phyloP scores from a whole-genome alignment of 2,797 vertebrate genomes.

The Caiman crocodilus region DNA sequence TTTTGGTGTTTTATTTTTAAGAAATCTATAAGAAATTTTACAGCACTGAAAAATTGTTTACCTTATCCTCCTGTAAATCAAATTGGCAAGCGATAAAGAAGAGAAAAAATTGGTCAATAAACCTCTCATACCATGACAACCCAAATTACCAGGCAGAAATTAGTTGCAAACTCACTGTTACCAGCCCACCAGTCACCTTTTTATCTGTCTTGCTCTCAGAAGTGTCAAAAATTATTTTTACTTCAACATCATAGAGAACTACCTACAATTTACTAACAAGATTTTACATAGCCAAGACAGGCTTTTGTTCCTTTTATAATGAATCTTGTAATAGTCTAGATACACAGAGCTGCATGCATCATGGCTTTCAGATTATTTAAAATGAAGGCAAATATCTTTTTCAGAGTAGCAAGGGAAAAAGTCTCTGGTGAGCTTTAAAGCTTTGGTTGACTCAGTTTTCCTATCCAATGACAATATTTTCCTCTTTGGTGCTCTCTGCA shows the following conservation, averaged over 20 bases:
- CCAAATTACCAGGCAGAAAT: constrained; percentile 39
- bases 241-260: background rate
- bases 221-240: background rate
- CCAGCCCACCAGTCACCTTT: constrained; percentile 27
- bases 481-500: background rate
- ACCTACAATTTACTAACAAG: background rate
- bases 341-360: background rate
- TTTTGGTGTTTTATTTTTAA: background rate
- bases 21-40: background rate
- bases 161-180: constrained; percentile 34
- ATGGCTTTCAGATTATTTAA: background rate
- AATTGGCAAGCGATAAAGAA: constrained; percentile 83
- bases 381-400: background rate
- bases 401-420: background rate
- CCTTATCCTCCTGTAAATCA: constrained; percentile 97
- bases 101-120: constrained; percentile 72
- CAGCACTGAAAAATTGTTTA: constrained; percentile 78
- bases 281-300: background rate
- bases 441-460: background rate
- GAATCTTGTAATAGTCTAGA: background rate
- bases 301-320: background rate
- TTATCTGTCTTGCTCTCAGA: background rate
- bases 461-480: background rate
- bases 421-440: background rate
- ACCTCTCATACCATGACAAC: constrained; percentile 21